phyloP scores from a whole-genome alignment of 2,113 vertebrate genomes.

The Salvelinus alpinus region DNA sequence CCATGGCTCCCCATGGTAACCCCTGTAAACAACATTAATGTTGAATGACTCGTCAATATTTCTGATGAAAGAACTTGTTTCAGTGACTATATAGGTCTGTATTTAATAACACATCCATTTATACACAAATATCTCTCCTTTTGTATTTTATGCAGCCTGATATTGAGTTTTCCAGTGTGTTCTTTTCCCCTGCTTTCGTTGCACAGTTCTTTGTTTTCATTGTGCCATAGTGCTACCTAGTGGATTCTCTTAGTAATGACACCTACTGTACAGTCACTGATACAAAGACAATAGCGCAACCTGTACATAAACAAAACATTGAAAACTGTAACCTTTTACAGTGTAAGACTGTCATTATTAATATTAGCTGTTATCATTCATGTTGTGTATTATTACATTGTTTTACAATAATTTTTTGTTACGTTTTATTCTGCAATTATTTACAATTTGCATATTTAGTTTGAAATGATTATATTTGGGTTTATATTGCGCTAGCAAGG shows the following conservation, averaged over 20 bases:
- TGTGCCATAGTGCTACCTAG: conserved; percentile 64
- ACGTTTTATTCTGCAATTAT: conserved; percentile 23
- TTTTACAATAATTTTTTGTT: conserved; percentile 41
- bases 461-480: neutral
- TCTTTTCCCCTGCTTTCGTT: conserved; percentile 35
- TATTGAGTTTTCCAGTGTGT: conserved; percentile 23
- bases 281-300: conserved; percentile 1
- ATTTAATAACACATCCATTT: conserved; percentile 74
- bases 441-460: conserved; percentile 31
- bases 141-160: conserved; percentile 47
- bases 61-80: conserved; percentile 22
- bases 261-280: conserved; percentile 27
- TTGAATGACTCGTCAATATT: conserved; percentile 12
- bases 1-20: conserved; percentile 49
- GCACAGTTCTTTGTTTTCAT: conserved; percentile 39
- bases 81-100: conserved; percentile 57
- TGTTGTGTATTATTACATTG: conserved; percentile 52
- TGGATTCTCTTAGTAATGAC: conserved; percentile 58
- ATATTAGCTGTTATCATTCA: conserved; percentile 48
- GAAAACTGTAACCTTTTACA: conserved; percentile 53
- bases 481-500: conserved; percentile 28
- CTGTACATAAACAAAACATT: conserved; percentile 61
- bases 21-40: conserved; percentile 21
- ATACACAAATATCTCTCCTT: conserved; percentile 58
- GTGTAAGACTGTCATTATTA: conserved; percentile 47